Evolutionary conservation across 2,797 vertebrate species (phyloP).

Genomic region (Nannoperca obscura): DNA sequence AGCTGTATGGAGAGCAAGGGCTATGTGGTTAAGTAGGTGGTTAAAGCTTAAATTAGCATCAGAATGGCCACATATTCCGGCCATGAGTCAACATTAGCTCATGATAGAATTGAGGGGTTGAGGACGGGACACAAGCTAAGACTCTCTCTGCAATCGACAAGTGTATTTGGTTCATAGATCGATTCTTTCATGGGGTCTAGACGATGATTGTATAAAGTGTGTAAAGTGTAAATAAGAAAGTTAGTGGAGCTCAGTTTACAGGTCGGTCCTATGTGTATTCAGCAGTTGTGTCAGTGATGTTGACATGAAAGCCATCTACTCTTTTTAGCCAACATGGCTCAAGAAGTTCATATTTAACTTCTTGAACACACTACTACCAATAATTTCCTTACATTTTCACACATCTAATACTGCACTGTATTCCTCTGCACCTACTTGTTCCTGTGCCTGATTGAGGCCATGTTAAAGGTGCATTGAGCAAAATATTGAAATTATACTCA

Average conservation of each 20-base stretch:
- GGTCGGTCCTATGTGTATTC: not conserved
- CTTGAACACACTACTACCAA: not conserved
- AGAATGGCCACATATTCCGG: constrained; percentile 83
- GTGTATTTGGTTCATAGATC: constrained; percentile 54
- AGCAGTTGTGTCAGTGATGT: not conserved
- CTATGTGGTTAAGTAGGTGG: constrained; percentile 82
- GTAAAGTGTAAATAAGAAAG: constrained; percentile 9
- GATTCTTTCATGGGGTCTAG: constrained; percentile 1
- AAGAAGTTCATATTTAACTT: not conserved
- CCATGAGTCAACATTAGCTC: constrained; percentile 86
- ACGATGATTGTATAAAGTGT: constrained; percentile 19
- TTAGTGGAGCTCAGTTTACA: not conserved
- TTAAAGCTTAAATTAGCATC: constrained; percentile 83
- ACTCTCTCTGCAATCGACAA: constrained; percentile 47
- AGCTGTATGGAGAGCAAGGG: constrained; percentile 70
- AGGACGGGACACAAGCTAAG: constrained; percentile 65
- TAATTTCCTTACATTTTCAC: not conserved
- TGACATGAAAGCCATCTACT: not conserved
- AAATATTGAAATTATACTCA: not conserved
- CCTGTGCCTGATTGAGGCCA: not conserved
- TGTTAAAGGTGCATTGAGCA: not conserved
- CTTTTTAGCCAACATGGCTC: not conserved
- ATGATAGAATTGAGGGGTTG: constrained; percentile 76
- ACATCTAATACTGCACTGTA: not conserved
- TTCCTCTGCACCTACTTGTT: not conserved